phyloP scores from a whole-genome alignment of 2,888 invertebrate species.

The Spialia ferax region DNA sequence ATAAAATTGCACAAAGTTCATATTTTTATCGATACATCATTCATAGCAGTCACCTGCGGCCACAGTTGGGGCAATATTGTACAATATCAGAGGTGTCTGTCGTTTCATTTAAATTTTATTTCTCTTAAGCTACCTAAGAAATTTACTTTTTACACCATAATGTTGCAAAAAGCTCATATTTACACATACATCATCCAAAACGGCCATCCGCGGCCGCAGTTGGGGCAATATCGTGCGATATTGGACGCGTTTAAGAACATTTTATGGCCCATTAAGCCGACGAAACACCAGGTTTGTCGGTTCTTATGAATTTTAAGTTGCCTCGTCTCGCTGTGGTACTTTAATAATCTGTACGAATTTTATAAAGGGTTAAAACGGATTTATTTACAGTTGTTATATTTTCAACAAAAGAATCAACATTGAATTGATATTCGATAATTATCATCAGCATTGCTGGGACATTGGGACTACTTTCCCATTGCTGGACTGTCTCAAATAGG shows the following conservation, averaged over 20 bases:
- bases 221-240: conserved; percentile 20
- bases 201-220: conserved; percentile 18
- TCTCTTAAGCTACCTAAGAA: not conserved
- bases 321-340: not conserved
- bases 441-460: too few relatives aligned
- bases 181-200: conserved; percentile 31
- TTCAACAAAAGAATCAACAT: too few relatives aligned
- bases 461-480: too few relatives aligned
- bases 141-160: not conserved
- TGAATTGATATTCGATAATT: too few relatives aligned
- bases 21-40: conserved; percentile 34
- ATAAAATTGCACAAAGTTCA: conserved; percentile 17
- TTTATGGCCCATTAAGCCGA: conserved; percentile 31
- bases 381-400: too few relatives aligned
- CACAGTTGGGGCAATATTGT: too few relatives aligned
- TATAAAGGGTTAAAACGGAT: conserved; percentile 2
- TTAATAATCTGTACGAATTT: not conserved
- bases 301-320: conserved; percentile 23
- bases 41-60: not conserved
- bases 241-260: conserved; percentile 25
- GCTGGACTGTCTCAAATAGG: too few relatives aligned
- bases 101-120: too few relatives aligned
- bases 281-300: conserved; percentile 16
- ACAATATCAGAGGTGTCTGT: too few relatives aligned
- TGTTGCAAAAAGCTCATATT: conserved; percentile 23